Evolutionary conservation across 1,140 invertebrate genomes (phyloP).

Genomic region (Drosophila mayri): DNA sequence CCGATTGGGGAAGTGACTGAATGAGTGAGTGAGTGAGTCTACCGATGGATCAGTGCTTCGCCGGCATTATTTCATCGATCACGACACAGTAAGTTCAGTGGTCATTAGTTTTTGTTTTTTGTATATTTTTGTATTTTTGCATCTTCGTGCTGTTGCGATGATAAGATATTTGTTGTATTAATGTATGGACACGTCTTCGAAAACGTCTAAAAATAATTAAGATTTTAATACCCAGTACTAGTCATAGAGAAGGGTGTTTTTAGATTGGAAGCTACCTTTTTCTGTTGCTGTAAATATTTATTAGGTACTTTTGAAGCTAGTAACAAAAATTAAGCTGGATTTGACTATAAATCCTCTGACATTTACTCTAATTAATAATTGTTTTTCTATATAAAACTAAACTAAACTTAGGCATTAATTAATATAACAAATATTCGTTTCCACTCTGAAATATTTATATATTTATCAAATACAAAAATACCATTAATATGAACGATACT

Average conservation of each 20-base stretch:
- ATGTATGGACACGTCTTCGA: constrained; percentile 21
- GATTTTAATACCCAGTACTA: constrained; percentile 8
- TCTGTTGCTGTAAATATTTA: neutral
- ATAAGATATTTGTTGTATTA: constrained; percentile 21
- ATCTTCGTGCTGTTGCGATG: constrained; percentile 4
- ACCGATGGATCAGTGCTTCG: constrained; percentile 12
- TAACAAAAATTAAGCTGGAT: neutral
- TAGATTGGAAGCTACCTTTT: neutral
- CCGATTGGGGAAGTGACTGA: constrained; percentile 14
- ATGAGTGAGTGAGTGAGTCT: constrained; percentile 5
- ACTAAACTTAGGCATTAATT: no score
- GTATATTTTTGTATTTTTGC: constrained; percentile 10
- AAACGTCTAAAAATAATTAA: constrained; percentile 24
- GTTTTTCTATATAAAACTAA: no score
- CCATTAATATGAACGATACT: neutral
- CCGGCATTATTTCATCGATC: constrained; percentile 42
- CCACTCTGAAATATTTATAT: no score
- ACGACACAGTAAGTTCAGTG: constrained; percentile 13
- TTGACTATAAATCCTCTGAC: no score
- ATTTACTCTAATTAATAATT: neutral
- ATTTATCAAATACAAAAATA: no score
- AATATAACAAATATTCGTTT: no score
- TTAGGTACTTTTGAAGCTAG: neutral
- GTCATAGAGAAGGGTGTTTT: neutral
- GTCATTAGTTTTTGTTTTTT: constrained; percentile 15